Evolutionary conservation across 2,797 vertebrate genomes (phyloP).

Genomic region (Scyliorhinus canicula): DNA sequence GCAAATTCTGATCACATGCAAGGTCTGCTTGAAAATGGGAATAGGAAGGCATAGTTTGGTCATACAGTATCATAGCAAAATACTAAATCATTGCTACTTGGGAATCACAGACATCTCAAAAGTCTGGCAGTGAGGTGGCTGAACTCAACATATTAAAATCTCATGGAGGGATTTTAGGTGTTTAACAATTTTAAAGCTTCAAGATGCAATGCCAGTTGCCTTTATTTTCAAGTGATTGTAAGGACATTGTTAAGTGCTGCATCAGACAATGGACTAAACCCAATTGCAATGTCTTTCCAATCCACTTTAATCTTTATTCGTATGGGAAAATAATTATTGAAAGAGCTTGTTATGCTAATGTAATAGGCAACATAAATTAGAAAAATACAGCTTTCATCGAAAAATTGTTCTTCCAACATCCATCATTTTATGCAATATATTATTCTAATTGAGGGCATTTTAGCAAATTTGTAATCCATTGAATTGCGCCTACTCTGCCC

Average conservation of each 20-base stretch:
- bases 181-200: neutral
- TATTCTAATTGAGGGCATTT: neutral
- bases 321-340: neutral
- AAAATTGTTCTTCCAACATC: neutral
- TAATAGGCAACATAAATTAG: neutral
- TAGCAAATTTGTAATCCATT: neutral
- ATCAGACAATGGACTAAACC: neutral
- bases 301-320: neutral
- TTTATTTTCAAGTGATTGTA: neutral
- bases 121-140: neutral
- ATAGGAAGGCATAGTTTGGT: no score
- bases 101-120: neutral
- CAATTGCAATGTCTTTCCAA: neutral
- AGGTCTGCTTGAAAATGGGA: neutral
- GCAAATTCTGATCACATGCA: neutral
- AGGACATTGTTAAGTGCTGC: neutral
- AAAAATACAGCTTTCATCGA: neutral
- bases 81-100: neutral
- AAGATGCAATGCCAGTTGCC: neutral
- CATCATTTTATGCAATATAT: neutral
- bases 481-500: neutral
- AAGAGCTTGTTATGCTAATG: neutral
- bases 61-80: neutral
- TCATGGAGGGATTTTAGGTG: neutral
- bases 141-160: neutral